phyloP scores from a whole-genome alignment of 1,140 invertebrate species.

The Pissodes strobi region DNA sequence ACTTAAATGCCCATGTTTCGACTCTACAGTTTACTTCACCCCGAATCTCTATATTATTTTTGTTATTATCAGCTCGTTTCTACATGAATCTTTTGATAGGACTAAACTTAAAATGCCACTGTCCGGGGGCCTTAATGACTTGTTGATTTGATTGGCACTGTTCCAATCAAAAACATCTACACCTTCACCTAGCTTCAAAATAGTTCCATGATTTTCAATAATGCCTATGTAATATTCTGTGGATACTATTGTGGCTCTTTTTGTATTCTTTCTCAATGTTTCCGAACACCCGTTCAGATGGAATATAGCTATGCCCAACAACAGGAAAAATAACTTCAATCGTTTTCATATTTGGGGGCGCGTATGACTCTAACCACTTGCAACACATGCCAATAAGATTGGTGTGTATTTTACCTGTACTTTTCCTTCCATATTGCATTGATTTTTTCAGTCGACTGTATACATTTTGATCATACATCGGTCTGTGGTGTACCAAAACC shows the following conservation, averaged over 20 bases:
- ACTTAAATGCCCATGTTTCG: too few species aligned
- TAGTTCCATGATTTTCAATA: not conserved
- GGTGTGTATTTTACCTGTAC: too few species aligned
- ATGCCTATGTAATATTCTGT: not conserved
- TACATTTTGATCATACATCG: not conserved
- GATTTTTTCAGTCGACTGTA: not conserved
- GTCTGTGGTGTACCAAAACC: not conserved
- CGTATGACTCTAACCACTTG: not conserved
- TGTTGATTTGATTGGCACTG: not conserved
- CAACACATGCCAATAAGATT: not conserved
- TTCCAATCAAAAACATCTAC: not conserved
- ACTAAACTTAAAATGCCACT: too few species aligned
- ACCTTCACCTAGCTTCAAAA: not conserved
- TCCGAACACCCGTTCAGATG: not conserved
- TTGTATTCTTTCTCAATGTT: not conserved
- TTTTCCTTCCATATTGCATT: not conserved
- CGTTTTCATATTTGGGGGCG: not conserved
- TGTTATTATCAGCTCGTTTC: too few species aligned
- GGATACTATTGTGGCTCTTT: too few species aligned
- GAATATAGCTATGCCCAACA: not conserved
- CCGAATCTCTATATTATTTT: too few species aligned
- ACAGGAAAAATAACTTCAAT: not conserved
- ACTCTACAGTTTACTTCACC: too few species aligned
- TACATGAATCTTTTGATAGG: not conserved
- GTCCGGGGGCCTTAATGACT: too few species aligned